Percentiles rank a stretch among this genome's conserved stretches.
Evolutionary conservation across 2,113 vertebrate genomes (phyloP).

Genomic region (Leptocoma aspasia): DNA sequence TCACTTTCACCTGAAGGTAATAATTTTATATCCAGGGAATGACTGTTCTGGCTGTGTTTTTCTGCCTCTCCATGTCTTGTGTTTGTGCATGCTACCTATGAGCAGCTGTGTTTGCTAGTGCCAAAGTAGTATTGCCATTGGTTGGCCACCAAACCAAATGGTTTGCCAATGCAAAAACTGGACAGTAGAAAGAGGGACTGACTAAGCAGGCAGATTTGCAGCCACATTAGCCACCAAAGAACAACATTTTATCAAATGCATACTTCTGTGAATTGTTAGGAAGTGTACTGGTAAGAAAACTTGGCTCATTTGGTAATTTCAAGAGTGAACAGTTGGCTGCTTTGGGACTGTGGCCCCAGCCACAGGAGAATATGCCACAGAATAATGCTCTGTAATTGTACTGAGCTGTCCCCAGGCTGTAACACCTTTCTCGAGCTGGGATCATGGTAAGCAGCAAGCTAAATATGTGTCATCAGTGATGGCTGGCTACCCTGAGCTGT

Average conservation of each 20-base stretch:
- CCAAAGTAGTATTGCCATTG: neutral
- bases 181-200: neutral
- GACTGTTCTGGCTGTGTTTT: neutral
- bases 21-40: neutral
- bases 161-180: neutral
- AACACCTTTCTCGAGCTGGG: neutral
- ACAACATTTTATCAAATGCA: neutral
- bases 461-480: neutral
- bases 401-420: neutral
- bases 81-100: neutral
- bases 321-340: neutral
- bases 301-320: neutral
- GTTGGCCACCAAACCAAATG: neutral
- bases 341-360: neutral
- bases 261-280: neutral
- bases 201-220: neutral
- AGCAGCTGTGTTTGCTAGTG: neutral
- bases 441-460: neutral
- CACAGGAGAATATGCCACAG: neutral
- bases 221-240: neutral
- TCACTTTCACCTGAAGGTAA: conserved; percentile 67
- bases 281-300: neutral
- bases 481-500: neutral
- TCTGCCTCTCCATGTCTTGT: neutral
- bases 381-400: neutral